Percentiles rank a stretch among this genome's conserved stretches.
These are phyloP conservation scores for Forbesichthys papilliferus DNA, from an alignment of 2,113 vertebrate genomes.

Conservation along the genomic window DNA sequence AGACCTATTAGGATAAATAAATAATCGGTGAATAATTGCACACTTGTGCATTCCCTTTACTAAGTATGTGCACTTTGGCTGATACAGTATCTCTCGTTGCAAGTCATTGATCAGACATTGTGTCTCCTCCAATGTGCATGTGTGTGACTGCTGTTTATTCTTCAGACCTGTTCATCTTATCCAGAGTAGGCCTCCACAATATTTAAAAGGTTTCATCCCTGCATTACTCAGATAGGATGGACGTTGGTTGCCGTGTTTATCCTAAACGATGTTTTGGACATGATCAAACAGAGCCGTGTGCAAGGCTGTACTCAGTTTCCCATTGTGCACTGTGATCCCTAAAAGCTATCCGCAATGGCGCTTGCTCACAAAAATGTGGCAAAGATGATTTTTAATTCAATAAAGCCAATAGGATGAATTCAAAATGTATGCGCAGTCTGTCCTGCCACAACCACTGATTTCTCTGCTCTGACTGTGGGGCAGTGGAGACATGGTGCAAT, in stretches of 20 bases:
- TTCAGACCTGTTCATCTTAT: slow-evolving; percentile 25
- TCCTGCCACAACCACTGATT: slow-evolving; percentile 74
- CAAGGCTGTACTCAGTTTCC: slow-evolving; percentile 55
- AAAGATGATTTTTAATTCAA: slow-evolving; percentile 80
- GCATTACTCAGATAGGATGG: slow-evolving; percentile 31
- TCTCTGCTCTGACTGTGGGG: slow-evolving; percentile 74
- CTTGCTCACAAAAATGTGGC: slow-evolving; percentile 54
- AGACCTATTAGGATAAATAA: slow-evolving; percentile 61
- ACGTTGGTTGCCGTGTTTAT: slow-evolving; percentile 57
- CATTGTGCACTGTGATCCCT: slow-evolving; percentile 68
- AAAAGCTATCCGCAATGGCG: slow-evolving; percentile 63
- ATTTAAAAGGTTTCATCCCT: background rate
- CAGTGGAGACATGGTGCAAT: slow-evolving; percentile 65
- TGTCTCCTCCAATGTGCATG: slow-evolving; percentile 52
- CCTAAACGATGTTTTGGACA: slow-evolving; percentile 59
- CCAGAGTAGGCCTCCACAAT: slow-evolving; percentile 4
- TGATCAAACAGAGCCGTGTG: slow-evolving; percentile 63
- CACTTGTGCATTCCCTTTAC: slow-evolving; percentile 49
- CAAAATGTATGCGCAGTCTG: slow-evolving; percentile 85
- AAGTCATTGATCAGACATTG: slow-evolving; percentile 43
- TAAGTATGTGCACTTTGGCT: slow-evolving; percentile 64
- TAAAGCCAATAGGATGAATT: slow-evolving; percentile 81
- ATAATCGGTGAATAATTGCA: slow-evolving; percentile 55
- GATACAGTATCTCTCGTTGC: slow-evolving; percentile 41
- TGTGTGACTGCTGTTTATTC: slow-evolving; percentile 26